Percentiles rank a stretch among this genome's conserved stretches.
Conservation (phyloP, 1,140 invertebrate species). For the Aradophagus sp. region DNA sequence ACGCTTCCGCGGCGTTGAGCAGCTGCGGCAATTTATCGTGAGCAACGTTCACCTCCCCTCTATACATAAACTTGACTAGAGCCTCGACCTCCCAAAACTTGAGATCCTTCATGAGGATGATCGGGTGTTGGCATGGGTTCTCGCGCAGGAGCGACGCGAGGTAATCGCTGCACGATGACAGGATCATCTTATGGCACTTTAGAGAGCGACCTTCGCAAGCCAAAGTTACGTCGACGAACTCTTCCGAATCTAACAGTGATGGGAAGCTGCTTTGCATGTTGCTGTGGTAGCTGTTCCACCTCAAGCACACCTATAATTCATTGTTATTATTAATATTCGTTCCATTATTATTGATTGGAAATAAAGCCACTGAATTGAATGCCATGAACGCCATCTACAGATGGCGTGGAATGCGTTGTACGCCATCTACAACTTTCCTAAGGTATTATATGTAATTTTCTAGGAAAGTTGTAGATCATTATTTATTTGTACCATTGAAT, state of each 20-base stretch:
- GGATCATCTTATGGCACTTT: slow-evolving; percentile 94
- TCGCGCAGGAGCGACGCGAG: slow-evolving; percentile 93
- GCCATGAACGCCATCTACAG: no score
- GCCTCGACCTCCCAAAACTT: slow-evolving; percentile 91
- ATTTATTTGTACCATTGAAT: no score
- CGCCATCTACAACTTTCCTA: no score
- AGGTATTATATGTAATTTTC: no score
- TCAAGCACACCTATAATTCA: slow-evolving; percentile 80
- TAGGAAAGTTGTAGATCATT: no score
- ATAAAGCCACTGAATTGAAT: no score
- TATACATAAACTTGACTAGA: slow-evolving; percentile 95
- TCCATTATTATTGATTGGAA: no score
- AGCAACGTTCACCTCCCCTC: slow-evolving; percentile 92
- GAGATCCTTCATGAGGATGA: slow-evolving; percentile 92
- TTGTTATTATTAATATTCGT: no score
- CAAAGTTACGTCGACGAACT: slow-evolving; percentile 93
- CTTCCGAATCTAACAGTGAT: slow-evolving; percentile 83
- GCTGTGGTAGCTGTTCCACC: slow-evolving; percentile 95
- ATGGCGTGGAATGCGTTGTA: no score
- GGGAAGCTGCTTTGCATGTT: slow-evolving; percentile 91
- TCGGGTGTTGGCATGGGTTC: slow-evolving; percentile 92
- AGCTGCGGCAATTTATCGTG: slow-evolving; percentile 92
- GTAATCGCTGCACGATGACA: slow-evolving; percentile 93
- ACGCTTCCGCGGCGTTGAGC: slow-evolving; percentile 87
- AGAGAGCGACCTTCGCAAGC: slow-evolving; percentile 92